Evolutionary conservation across 2,888 invertebrate genomes (phyloP).

Genomic region (Masnerella sp.): DNA sequence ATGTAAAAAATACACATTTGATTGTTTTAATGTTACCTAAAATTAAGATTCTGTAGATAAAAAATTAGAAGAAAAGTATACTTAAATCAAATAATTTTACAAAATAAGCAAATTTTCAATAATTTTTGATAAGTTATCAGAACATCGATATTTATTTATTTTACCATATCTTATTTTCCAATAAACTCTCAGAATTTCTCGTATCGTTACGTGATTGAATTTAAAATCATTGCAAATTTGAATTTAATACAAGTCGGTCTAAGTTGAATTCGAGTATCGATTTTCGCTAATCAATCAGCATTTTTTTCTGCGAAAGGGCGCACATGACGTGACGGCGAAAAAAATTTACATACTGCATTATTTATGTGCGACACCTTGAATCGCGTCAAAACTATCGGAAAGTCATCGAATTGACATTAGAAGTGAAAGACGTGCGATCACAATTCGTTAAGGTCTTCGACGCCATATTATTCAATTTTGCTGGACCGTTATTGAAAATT

Average conservation of each 20-base stretch:
- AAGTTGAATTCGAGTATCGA: constrained; percentile 38
- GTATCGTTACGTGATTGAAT: too few relatives aligned
- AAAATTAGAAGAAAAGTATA: too few relatives aligned
- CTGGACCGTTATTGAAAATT: neutral
- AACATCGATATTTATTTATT: too few relatives aligned
- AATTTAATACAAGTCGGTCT: too few relatives aligned
- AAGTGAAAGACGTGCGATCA: constrained; percentile 29
- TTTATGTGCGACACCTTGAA: constrained; percentile 66
- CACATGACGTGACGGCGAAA: constrained; percentile 75
- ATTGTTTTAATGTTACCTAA: too few relatives aligned
- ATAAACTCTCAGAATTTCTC: neutral
- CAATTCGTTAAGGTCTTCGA: constrained; percentile 50
- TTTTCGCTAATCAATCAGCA: constrained; percentile 56
- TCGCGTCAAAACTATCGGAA: constrained; percentile 72
- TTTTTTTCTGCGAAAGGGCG: constrained; percentile 63
- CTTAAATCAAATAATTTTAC: too few relatives aligned
- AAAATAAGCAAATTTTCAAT: too few relatives aligned
- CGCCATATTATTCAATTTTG: constrained; percentile 8
- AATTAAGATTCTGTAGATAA: too few relatives aligned
- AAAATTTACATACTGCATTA: constrained; percentile 75
- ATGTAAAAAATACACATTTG: too few relatives aligned
- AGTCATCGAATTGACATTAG: constrained; percentile 76
- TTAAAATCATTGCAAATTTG: too few relatives aligned
- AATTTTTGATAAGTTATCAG: too few relatives aligned
- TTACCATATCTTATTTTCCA: neutral